These are phyloP conservation scores for Triops cancriformis DNA, from an alignment of 1,140 invertebrate species.

Conservation along the genomic window DNA sequence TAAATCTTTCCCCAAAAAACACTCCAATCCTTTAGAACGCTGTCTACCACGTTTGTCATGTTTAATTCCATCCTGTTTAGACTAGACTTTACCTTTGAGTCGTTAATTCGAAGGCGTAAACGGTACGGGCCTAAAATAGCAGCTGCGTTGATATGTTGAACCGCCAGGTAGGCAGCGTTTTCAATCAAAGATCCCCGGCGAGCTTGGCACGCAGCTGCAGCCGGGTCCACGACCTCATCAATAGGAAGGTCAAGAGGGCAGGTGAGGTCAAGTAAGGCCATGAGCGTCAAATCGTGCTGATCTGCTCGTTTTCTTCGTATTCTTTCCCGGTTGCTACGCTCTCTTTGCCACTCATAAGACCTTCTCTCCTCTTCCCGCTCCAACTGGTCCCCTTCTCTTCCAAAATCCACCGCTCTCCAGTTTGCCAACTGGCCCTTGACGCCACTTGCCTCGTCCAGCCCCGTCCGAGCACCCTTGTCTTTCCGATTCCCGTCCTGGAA, in stretches of 20 bases:
- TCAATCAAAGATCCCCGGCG: background rate
- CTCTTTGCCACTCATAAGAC: background rate
- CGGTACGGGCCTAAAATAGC: background rate
- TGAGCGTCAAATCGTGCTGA: background rate
- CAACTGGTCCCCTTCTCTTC: background rate
- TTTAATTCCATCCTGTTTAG: background rate
- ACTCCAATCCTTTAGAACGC: too few relatives aligned
- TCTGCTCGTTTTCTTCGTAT: background rate
- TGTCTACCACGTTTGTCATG: background rate
- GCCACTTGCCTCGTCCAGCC: too few relatives aligned
- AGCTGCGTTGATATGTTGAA: background rate
- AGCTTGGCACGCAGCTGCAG: background rate
- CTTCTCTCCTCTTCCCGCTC: background rate
- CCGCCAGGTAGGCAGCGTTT: background rate
- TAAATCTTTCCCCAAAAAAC: too few relatives aligned
- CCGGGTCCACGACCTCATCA: background rate
- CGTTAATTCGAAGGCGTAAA: background rate
- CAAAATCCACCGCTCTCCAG: background rate
- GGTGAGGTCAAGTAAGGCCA: constrained; percentile 12
- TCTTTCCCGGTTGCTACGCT: background rate
- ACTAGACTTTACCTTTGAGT: background rate
- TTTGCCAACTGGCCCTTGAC: too few relatives aligned
- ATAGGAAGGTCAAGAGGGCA: background rate
- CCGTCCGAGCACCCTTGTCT: background rate
- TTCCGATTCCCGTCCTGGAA: background rate